These are phyloP conservation scores for Moxostoma hubbsi DNA, from an alignment of 2,797 vertebrate genomes.

Conservation along the genomic window DNA sequence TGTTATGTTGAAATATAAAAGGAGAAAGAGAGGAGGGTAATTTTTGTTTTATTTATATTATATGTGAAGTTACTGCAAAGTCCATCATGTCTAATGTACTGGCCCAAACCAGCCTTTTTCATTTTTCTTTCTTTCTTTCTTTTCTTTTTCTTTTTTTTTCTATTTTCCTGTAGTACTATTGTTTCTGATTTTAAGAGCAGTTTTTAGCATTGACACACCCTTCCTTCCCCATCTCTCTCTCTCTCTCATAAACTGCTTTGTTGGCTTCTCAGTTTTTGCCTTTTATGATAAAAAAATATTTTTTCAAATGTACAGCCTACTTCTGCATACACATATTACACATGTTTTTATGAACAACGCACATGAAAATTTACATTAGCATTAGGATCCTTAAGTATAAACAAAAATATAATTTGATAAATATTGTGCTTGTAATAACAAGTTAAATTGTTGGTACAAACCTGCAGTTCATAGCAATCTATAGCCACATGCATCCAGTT, in stretches of 20 bases:
- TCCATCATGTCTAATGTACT: not conserved
- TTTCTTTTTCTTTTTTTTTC: slow-evolving; percentile 64
- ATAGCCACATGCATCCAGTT: too few species aligned
- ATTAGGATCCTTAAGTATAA: not conserved
- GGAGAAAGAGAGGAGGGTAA: not conserved
- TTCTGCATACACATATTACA: slow-evolving; percentile 20
- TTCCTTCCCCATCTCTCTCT: slow-evolving; percentile 74
- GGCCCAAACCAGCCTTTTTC: not conserved
- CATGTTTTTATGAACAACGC: not conserved
- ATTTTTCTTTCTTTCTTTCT: not conserved
- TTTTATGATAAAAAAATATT: slow-evolving; percentile 44
- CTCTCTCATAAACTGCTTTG: slow-evolving; percentile 23
- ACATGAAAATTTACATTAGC: not conserved
- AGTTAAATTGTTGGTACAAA: not conserved
- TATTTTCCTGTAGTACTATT: slow-evolving; percentile 53
- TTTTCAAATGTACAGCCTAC: slow-evolving; percentile 6
- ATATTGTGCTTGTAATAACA: not conserved
- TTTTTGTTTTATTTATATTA: not conserved
- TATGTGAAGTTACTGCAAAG: not conserved
- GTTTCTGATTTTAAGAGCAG: slow-evolving; percentile 64
- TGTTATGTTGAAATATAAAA: not conserved
- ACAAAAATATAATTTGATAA: not conserved
- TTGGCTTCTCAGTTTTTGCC: slow-evolving; percentile 38
- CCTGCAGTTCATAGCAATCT: not conserved
- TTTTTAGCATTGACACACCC: slow-evolving; percentile 72